Evolutionary conservation across 2,888 invertebrate genomes (phyloP), one percentile per base, ranked within the genome.

Genomic region (Julus scanicus): DNA sequence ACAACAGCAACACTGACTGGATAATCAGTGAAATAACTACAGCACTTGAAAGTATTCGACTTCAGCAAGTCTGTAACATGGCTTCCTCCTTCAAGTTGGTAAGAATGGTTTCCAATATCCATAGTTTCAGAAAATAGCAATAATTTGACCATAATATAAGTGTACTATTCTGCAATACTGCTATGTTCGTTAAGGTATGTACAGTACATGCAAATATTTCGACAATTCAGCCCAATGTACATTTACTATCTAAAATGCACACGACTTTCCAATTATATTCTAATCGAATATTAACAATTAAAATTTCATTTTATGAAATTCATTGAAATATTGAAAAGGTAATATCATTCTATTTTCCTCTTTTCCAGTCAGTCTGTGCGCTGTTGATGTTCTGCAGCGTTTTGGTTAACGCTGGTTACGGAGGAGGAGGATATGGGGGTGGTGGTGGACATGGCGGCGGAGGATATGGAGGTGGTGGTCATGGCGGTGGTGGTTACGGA

Each of bases 81-180:
- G 80, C 80, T 80, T 80, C 80, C 29, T 80, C 80, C 80, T 37
- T 80, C 37, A 80, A 39, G 29, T 80, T 80, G 80, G 80, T 80
- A 15, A 80, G 80, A 37, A 80, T 80, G 13, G 11, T 15, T 17
- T 17, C 53, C 17, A 53, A 15, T 15, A 13, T 29, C 49, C 17
- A 15, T 5, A 53, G 15, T 53, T 17, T 15, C 4, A 53, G 13
- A 4, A 15, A 11, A 53, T 17, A 3, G 13, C 13, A 49, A 11
- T 29, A n/a, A n/a, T n/a, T n/a, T n/a, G n/a, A n/a, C n/a, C n/a
- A n/a, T n/a, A n/a, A n/a, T n/a, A n/a, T n/a, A 17, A 8, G n/a
- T 57, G 5, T n/a, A 57, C n/a, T n/a, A 13, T 49, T 49, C 13
- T 11, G 49, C 49, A 49, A 13, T 49, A 13, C 49, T 13, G 57